Percentiles rank a stretch among this genome's conserved stretches.
These are phyloP conservation scores for Hydrocynus forskahlii DNA, from an alignment of 2,797 vertebrate species.

Conservation along the genomic window DNA sequence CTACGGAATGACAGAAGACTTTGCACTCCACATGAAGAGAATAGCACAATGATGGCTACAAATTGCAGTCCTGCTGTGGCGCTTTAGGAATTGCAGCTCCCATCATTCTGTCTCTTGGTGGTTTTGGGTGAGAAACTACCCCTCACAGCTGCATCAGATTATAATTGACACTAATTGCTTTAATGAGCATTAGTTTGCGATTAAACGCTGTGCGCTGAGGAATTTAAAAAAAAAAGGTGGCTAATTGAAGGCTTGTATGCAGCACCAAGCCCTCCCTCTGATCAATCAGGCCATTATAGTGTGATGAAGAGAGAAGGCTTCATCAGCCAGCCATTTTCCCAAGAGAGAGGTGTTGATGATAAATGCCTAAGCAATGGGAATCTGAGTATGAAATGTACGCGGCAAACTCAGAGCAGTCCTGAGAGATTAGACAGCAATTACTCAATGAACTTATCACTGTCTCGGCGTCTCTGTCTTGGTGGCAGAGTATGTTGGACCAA, in stretches of 20 bases:
- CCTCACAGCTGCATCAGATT: conserved; percentile 73
- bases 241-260: conserved; percentile 64
- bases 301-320: conserved; percentile 64
- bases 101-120: conserved; percentile 55
- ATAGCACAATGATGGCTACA: conserved; percentile 22
- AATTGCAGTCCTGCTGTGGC: conserved; percentile 21
- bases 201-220: conserved; percentile 65
- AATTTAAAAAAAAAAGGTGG: conserved; percentile 53
- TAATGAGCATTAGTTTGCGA: conserved; percentile 74
- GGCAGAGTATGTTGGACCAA: not conserved
- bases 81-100: conserved; percentile 21
- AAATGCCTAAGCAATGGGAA: conserved; percentile 48
- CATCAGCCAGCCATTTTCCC: conserved; percentile 68
- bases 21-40: conserved; percentile 8
- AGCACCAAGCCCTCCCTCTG: conserved; percentile 58
- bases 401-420: conserved; percentile 23
- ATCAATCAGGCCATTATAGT: conserved; percentile 76
- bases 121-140: conserved; percentile 57
- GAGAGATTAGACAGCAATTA: conserved; percentile 40
- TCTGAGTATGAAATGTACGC: conserved; percentile 44
- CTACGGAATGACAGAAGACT: not conserved
- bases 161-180: conserved; percentile 79
- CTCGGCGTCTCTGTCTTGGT: conserved; percentile 22
- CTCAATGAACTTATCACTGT: conserved; percentile 38
- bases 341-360: conserved; percentile 54